phyloP scores from a whole-genome alignment of 2,113 vertebrate species.

The Trichomycterus rosablanca region DNA sequence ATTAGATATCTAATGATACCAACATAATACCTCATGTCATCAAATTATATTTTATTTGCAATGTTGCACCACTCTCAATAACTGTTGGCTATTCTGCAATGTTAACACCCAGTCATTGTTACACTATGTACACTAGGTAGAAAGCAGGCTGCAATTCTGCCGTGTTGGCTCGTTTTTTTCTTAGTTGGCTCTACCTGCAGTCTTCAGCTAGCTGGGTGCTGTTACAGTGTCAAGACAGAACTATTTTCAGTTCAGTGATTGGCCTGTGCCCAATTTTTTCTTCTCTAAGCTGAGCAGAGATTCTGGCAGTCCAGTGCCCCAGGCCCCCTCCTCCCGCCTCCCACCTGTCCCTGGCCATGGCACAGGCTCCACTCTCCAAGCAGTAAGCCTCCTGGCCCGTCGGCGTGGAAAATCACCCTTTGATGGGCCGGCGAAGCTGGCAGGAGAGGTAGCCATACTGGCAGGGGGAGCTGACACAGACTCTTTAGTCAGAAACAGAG shows the following conservation, averaged over 20 bases:
- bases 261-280: constrained; percentile 54
- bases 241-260: constrained; percentile 67
- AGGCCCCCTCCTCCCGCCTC: constrained; percentile 49
- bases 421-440: constrained; percentile 67
- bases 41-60: no score
- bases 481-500: constrained; percentile 28
- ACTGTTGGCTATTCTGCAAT: no score
- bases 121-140: no score
- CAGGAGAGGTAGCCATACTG: constrained; percentile 34
- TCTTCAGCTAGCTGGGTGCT: constrained; percentile 8
- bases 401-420: constrained; percentile 72
- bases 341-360: constrained; percentile 68
- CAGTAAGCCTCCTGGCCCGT: constrained; percentile 60
- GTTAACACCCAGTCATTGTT: no score
- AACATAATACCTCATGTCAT: no score
- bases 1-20: no score
- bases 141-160: background rate
- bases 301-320: constrained; percentile 54
- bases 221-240: constrained; percentile 51
- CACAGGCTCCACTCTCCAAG: constrained; percentile 39
- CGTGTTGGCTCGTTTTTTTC: background rate
- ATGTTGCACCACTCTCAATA: no score
- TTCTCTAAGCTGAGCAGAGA: constrained; percentile 48
- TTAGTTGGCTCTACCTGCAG: constrained; percentile 25
- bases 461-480: constrained; percentile 33